phyloP scores from a whole-genome alignment of 2,888 invertebrate genomes.

The Folsomia manolachei region DNA sequence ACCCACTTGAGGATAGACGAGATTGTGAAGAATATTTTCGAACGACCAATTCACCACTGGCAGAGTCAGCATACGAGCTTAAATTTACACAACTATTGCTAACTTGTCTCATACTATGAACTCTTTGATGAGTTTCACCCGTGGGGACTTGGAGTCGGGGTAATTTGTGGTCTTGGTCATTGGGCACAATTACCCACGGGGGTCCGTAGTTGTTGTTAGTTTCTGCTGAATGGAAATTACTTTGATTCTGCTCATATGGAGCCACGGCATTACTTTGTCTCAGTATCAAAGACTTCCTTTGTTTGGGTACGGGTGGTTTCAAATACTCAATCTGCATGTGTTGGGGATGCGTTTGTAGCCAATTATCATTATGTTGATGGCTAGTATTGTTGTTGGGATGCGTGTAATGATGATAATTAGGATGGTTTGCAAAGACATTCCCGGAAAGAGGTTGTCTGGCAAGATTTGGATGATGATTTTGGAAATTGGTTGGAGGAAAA shows the following conservation, averaged over 20 bases:
- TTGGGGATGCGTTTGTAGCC: neutral
- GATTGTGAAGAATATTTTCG: slow-evolving; percentile 22
- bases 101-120: slow-evolving; percentile 26
- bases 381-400: neutral
- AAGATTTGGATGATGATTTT: slow-evolving; percentile 1
- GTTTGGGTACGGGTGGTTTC: neutral
- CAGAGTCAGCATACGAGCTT: neutral
- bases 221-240: neutral
- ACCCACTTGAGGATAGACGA: slow-evolving; percentile 18
- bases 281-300: slow-evolving; percentile 3
- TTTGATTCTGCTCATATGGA: neutral
- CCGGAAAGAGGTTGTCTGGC: neutral
- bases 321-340: neutral
- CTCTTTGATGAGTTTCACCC: slow-evolving; percentile 16
- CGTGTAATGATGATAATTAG: neutral
- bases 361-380: neutral
- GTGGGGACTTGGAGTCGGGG: slow-evolving; percentile 29
- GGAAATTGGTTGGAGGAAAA: slow-evolving; percentile 25
- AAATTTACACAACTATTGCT: slow-evolving; percentile 27
- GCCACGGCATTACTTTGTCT: neutral
- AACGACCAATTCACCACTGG: neutral
- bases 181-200: slow-evolving; percentile 24
- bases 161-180: slow-evolving; percentile 34
- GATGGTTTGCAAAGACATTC: neutral
- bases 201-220: neutral